These are phyloP conservation scores for Scatophagus argus DNA, from an alignment of 2,113 vertebrate species.

Conservation along the genomic window DNA sequence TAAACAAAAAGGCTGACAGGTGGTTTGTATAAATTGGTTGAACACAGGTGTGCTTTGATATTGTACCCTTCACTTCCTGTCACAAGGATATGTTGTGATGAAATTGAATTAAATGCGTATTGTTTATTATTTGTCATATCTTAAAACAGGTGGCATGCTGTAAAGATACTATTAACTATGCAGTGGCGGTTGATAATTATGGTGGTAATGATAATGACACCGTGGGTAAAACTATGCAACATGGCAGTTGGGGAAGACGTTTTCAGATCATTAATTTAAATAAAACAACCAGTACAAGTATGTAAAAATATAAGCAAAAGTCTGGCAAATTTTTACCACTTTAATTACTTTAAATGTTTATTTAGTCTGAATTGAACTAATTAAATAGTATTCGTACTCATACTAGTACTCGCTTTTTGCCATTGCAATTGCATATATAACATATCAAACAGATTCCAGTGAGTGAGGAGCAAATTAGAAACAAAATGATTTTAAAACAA, in stretches of 20 bases:
- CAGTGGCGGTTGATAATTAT: not conserved
- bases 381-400: too few species aligned
- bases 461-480: too few species aligned
- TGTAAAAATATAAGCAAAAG: too few species aligned
- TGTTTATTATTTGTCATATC: not conserved
- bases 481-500: too few species aligned
- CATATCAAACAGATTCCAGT: too few species aligned
- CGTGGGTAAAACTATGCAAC: not conserved
- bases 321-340: too few species aligned
- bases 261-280: not conserved
- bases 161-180: not conserved
- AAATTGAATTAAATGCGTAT: slow-evolving; percentile 24
- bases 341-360: too few species aligned
- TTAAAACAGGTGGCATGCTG: slow-evolving; percentile 8
- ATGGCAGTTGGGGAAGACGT: not conserved
- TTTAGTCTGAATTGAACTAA: too few species aligned
- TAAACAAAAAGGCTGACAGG: slow-evolving; percentile 31
- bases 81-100: not conserved
- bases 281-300: not conserved
- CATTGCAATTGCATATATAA: not conserved
- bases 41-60: slow-evolving; percentile 32
- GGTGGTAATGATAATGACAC: not conserved
- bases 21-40: slow-evolving; percentile 37
- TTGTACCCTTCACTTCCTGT: slow-evolving; percentile 10
- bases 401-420: too few species aligned